Percentiles rank a stretch among this genome's conserved stretches.
Conservation (phyloP, 2,797 vertebrate species). For the Choloepus didactylus region DNA sequence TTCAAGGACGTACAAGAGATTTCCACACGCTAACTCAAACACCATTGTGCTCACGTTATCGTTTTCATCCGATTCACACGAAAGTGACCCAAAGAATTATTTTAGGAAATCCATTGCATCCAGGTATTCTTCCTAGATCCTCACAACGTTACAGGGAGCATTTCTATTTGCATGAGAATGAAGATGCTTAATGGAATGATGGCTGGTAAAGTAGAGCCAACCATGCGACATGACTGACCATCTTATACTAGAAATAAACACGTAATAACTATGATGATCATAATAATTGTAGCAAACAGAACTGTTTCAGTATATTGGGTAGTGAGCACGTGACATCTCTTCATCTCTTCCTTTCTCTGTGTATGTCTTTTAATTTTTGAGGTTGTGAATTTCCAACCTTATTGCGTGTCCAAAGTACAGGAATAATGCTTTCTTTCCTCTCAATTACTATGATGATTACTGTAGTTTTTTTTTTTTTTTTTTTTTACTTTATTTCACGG, state of each 20-base stretch:
- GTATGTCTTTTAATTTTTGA: neutral
- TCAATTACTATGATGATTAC: slow-evolving; percentile 41
- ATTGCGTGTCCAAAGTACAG: slow-evolving; percentile 44
- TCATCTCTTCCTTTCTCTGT: neutral
- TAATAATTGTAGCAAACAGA: accelerated
- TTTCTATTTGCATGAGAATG: neutral
- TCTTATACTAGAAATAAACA: neutral
- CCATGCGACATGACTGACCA: neutral
- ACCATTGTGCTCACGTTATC: neutral
- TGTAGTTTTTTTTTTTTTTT: slow-evolving; percentile 62
- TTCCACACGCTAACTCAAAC: neutral
- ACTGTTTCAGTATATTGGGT: neutral
- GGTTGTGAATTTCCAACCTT: slow-evolving; percentile 50
- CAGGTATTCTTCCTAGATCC: neutral
- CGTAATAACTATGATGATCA: neutral
- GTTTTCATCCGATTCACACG: neutral
- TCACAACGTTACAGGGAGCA: neutral
- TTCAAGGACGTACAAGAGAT: neutral
- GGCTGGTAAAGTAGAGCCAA: neutral
- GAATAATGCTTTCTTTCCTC: slow-evolving; percentile 7
- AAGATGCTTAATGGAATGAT: neutral
- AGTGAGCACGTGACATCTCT: neutral
- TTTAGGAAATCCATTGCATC: neutral
- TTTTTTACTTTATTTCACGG: slow-evolving; percentile 3
- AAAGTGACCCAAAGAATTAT: neutral